A percentile compares a stretch with the other conserved stretches of the same genome.
These are phyloP conservation scores for Entelurus aequoreus DNA, from an alignment of 2,113 vertebrate genomes.

Conservation along the genomic window DNA sequence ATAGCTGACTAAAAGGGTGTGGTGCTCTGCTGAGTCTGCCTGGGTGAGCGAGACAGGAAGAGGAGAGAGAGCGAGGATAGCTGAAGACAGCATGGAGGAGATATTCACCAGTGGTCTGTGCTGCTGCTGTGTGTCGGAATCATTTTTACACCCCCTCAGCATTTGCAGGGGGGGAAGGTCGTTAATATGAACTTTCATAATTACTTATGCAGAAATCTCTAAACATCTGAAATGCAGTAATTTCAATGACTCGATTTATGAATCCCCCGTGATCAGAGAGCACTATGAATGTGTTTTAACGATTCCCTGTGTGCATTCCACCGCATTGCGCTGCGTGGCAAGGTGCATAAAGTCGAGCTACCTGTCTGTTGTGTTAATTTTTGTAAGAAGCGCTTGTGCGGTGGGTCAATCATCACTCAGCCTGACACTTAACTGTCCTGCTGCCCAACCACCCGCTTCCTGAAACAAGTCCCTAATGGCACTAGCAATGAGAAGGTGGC, in stretches of 20 bases:
- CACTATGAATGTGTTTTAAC: not conserved
- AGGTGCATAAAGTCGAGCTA: not conserved
- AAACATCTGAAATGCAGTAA: not conserved
- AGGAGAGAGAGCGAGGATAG: conserved; percentile 30
- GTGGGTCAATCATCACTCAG: conserved; percentile 30
- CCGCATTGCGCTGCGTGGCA: not conserved
- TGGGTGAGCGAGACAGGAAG: conserved; percentile 19
- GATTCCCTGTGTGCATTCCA: not conserved
- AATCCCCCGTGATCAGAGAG: not conserved
- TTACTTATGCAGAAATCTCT: not conserved
- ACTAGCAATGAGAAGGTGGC: conserved; percentile 48
- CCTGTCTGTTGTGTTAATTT: not conserved
- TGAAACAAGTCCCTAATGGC: conserved; percentile 56
- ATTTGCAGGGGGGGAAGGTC: conserved; percentile 21
- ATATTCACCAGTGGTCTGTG: conserved; percentile 22
- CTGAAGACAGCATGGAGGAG: conserved; percentile 16
- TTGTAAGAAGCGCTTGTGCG: conserved; percentile 25
- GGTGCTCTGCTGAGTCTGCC: conserved; percentile 53
- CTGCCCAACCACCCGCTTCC: not conserved
- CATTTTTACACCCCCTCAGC: conserved; percentile 15
- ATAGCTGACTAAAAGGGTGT: conserved; percentile 71
- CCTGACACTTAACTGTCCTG: conserved; percentile 2
- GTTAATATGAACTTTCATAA: not conserved
- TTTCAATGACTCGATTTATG: not conserved
- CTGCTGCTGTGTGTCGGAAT: conserved; percentile 35